Base-by-base conservation (phyloP, 2,797 vertebrate genomes). In the Xerus rutilus region DNA sequence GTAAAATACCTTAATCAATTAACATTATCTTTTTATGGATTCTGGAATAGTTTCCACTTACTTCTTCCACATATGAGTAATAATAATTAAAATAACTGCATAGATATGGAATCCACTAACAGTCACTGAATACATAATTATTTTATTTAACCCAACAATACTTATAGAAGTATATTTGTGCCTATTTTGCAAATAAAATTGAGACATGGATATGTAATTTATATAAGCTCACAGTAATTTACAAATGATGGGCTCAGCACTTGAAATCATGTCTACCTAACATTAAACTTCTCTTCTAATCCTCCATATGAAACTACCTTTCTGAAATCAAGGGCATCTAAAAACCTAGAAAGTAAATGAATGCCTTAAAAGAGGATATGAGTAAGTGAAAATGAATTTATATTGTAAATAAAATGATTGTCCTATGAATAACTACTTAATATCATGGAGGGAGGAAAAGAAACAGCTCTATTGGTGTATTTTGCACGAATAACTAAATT, bases 131-230 rank as follows among this genome's bases (percentile, higher is more conserved):
- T 0, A 62, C 4, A 18, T 8, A 67, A 74, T 72, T 49, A 88
- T 49, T 82, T 94, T 25, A 52, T 49, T 85, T 89, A 81, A 67
- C 52, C 10, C 57, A 30, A 54, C 5, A 87, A 65, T 18, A 39
- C 0, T 32, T 90, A 21, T 15, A 65, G 3, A 2, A 43, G 14
- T n/a, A 17, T 77, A 79, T 64, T 45, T 77, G 59, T 30, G 52
- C 3, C 35, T 13, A 47, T 69, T 79, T 96, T 85, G 69, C 28
- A 83, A 85, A 91, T 32, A 87, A 83, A 84, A 35, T 7, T 59
- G 62, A 82, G 25, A 79, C 17, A 96, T 52, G 93, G 47, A 95
- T 88, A 91, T 32, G 7, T 62, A 28, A 69, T 76, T 73, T 81
- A 10, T 49, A 65, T 1, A 78, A 93, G 25, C 3, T 35, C 45